These are phyloP conservation scores for Eupithecia dodoneata DNA, from an alignment of 2,888 invertebrate genomes.

Conservation along the genomic window DNA sequence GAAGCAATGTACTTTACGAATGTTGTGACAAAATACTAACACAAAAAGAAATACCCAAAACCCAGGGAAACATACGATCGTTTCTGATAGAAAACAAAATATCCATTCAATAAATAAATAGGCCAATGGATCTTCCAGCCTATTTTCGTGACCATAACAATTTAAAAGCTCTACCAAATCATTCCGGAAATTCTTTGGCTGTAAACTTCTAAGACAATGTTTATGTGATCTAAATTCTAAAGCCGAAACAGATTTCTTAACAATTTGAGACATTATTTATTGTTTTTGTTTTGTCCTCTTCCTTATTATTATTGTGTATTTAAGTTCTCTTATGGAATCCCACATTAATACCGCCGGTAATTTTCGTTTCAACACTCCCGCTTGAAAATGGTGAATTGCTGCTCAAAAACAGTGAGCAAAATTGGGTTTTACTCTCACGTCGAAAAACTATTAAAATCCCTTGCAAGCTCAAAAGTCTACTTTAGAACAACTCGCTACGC, in stretches of 20 bases:
- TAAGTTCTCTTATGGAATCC: neutral
- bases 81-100: conserved; percentile 10
- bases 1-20: too few relatives aligned
- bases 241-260: conserved; percentile 52
- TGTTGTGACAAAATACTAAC: neutral
- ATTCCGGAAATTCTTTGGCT: conserved; percentile 45
- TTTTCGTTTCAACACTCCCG: neutral
- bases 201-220: conserved; percentile 49
- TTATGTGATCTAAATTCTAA: conserved; percentile 61
- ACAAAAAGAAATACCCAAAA: neutral
- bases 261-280: conserved; percentile 39
- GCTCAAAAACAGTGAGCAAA: too few relatives aligned
- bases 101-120: conserved; percentile 23
- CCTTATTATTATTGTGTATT: neutral
- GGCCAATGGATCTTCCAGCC: conserved; percentile 21
- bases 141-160: conserved; percentile 33
- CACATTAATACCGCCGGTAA: conserved; percentile 8
- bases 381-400: too few relatives aligned
- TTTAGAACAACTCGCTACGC: too few relatives aligned
- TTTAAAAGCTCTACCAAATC: conserved; percentile 26
- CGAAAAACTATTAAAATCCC: too few relatives aligned
- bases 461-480: too few relatives aligned
- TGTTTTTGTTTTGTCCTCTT: neutral
- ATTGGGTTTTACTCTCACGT: too few relatives aligned
- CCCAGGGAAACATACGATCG: neutral